phyloP scores from a whole-genome alignment of 2,888 invertebrate genomes.

The Kuschelorhynchus macadamiae region DNA sequence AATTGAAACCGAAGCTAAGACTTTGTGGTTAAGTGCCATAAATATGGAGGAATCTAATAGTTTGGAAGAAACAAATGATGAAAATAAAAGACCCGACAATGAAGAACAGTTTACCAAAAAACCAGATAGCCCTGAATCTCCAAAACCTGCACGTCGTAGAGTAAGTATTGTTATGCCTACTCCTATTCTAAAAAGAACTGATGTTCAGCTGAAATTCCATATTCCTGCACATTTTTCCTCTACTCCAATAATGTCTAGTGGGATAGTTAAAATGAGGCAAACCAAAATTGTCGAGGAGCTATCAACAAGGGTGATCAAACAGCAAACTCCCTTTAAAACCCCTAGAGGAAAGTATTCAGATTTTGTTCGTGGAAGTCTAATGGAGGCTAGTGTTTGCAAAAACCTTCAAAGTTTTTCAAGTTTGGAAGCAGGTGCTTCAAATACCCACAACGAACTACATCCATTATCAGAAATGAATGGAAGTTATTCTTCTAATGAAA shows the following conservation, averaged over 20 bases:
- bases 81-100: not conserved
- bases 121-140: conserved; percentile 11
- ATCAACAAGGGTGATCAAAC: conserved; percentile 18
- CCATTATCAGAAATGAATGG: not conserved
- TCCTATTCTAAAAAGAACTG: conserved; percentile 43
- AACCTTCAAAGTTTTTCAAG: not conserved
- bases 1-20: conserved; percentile 3
- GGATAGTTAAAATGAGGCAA: conserved; percentile 18
- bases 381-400: not conserved
- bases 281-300: conserved; percentile 30
- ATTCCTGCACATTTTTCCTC: conserved; percentile 51
- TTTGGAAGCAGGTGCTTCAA: conserved; percentile 7
- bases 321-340: conserved; percentile 41
- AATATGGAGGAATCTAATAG: conserved; percentile 15
- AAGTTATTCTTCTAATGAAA: not conserved
- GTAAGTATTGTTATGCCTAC: conserved; percentile 50
- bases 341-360: conserved; percentile 26
- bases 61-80: not conserved
- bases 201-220: conserved; percentile 47
- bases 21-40: conserved; percentile 35
- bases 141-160: conserved; percentile 38
- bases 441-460: not conserved
- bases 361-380: not conserved
- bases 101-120: not conserved
- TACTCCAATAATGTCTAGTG: conserved; percentile 44